These are phyloP conservation scores for Aegypius monachus DNA, from an alignment of 2,113 vertebrate species.

Conservation along the genomic window DNA sequence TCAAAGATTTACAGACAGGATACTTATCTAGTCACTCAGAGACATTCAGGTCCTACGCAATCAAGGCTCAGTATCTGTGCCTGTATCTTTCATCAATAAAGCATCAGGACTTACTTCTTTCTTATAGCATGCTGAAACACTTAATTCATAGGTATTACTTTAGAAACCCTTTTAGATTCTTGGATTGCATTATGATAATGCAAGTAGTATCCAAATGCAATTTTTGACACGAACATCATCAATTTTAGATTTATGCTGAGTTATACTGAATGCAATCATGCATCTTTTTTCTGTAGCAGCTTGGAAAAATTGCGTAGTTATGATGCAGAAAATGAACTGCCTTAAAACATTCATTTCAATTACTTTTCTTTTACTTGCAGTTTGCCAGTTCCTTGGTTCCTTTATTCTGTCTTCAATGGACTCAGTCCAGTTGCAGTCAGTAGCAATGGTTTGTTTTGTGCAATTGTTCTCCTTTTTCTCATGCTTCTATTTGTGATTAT, in stretches of 20 bases:
- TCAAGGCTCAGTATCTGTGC: neutral
- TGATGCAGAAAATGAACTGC: neutral
- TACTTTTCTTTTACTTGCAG: conserved; percentile 68
- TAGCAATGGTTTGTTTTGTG: conserved; percentile 95
- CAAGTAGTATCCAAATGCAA: neutral
- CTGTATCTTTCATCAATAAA: neutral
- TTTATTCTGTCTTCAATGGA: conserved; percentile 78
- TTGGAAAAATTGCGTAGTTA: neutral
- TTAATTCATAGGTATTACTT: neutral
- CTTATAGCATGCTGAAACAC: neutral
- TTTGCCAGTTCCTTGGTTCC: conserved; percentile 90
- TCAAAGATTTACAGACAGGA: neutral
- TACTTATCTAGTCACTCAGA: neutral
- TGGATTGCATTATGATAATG: neutral
- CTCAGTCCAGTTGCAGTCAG: conserved; percentile 87
- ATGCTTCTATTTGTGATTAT: conserved; percentile 96
- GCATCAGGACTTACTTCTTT: neutral
- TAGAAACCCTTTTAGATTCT: neutral
- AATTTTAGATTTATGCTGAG: neutral
- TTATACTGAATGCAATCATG: neutral
- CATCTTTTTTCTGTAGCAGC: neutral
- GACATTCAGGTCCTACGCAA: neutral
- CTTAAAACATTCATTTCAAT: neutral
- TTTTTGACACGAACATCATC: neutral
- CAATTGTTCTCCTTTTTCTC: conserved; percentile 94